Conservation (phyloP, 2,888 invertebrate genomes). For the Arctia plantaginis region DNA sequence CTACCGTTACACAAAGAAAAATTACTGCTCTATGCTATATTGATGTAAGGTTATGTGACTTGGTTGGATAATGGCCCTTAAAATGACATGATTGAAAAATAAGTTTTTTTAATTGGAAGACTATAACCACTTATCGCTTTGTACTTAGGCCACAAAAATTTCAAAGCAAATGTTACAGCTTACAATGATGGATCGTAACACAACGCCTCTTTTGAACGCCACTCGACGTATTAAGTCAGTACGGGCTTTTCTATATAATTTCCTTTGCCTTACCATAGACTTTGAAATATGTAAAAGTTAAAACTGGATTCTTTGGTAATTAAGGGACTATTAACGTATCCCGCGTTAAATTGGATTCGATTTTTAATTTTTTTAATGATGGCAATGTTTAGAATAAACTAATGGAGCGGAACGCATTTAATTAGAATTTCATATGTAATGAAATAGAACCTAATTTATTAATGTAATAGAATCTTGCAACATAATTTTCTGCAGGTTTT, state of each 20-base stretch:
- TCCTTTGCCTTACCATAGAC: conserved; percentile 35
- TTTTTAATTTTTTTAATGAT: neutral
- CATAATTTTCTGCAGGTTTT: neutral
- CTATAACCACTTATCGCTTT: neutral
- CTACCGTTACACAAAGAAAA: too few relatives aligned
- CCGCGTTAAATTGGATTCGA: conserved; percentile 18
- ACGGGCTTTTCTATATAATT: conserved; percentile 45
- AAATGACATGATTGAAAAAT: neutral
- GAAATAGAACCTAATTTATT: neutral
- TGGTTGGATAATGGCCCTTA: too few relatives aligned
- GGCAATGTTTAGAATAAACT: neutral
- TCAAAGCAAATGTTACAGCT: conserved; percentile 31
- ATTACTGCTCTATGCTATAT: too few relatives aligned
- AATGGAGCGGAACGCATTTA: neutral
- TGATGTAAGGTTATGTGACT: too few relatives aligned
- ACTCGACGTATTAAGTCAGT: conserved; percentile 47
- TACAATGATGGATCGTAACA: conserved; percentile 59
- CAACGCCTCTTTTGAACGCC: conserved; percentile 52
- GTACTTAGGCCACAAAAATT: conserved; percentile 23
- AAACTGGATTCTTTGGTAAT: conserved; percentile 38
- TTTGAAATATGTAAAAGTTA: conserved; percentile 43
- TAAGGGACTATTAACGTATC: conserved; percentile 24
- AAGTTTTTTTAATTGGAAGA: neutral
- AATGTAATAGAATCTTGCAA: neutral
- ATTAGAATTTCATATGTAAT: neutral